Evolutionary conservation across 2,113 vertebrate species (phyloP), one percentile per base, ranked within the genome.

Genomic region (Coptodon bakossiorum): DNA sequence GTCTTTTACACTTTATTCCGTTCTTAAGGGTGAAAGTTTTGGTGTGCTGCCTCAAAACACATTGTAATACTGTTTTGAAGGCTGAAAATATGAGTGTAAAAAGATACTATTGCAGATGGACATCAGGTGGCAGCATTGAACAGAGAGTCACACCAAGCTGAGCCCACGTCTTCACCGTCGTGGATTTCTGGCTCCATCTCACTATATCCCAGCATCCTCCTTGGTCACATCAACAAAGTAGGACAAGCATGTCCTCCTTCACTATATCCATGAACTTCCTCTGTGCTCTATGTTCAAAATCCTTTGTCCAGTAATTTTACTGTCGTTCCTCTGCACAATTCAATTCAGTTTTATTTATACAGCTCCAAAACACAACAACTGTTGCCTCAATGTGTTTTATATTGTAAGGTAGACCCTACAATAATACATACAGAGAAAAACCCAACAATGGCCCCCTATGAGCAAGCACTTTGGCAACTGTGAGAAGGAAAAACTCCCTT

Each of bases 61-160:
- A 17, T 76, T 29, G 43, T 76, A 29, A 48, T 43, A 48, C 9
- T 29, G 38, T 1, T 27, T 27, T 45, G 22, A 17, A 76, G 24
- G 8, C 71, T 19, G 43, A 48, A 76, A 19, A 6, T 29, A 71
- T 40, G n/a, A 24, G 36, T 22, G 7, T 80, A 27, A 57, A 80
- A 56, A 24, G 52, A 38, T 27, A 45, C 12, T 43, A 45, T 53
- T 76, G 27, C 7, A 81, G 7, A n/a, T 2, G 4, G 52, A 73
- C 94, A 93, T 80, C 11, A 93, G 94, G 53, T 83, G 92, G 94
- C 88, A 88, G 90, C 59, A 76, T 85, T 83, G 3, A 40, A 36
- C 86, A 48, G 50, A 24, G 3, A 86, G 68, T 68, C 29, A 14
- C 57, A 40, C 24, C 38, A 48, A 17, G 7, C 53, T 48, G 50